Evolutionary conservation across 2,888 invertebrate genomes (phyloP).

Genomic region (Limenitis camilla): DNA sequence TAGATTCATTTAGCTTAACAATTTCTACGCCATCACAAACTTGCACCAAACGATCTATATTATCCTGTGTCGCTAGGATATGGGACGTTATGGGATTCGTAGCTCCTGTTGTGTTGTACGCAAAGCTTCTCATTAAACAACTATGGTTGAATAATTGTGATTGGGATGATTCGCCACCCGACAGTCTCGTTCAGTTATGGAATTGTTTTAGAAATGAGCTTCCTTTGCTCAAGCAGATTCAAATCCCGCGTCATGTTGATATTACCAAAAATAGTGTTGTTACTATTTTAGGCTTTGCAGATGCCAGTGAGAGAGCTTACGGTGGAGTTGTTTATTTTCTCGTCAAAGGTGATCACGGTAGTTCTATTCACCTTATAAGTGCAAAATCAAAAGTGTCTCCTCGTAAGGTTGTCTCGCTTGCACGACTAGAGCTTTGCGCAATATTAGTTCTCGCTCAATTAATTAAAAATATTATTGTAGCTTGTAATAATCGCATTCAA

Average conservation of each 20-base stretch:
- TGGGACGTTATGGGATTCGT: conserved; percentile 21
- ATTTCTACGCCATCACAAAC: not conserved
- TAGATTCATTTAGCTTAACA: not conserved
- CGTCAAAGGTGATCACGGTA: conserved; percentile 7
- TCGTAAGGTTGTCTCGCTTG: no score
- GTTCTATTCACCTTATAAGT: no score
- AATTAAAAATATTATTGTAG: no score
- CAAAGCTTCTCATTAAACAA: conserved; percentile 14
- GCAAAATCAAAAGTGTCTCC: no score
- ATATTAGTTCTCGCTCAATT: no score
- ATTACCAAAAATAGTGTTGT: not conserved
- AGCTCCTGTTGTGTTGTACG: conserved; percentile 15
- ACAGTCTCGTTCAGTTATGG: not conserved
- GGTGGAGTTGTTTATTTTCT: conserved; percentile 4
- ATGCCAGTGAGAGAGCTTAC: conserved; percentile 4
- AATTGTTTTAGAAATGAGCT: not conserved
- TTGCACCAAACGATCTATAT: conserved; percentile 16
- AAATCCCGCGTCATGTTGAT: not conserved
- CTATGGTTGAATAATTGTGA: conserved; percentile 1
- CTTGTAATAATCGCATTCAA: no score
- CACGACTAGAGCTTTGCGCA: no score
- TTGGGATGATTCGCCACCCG: conserved; percentile 18
- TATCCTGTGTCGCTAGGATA: conserved; percentile 15
- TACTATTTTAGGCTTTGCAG: not conserved
- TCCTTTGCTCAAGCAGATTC: not conserved